Evolutionary conservation across 2,113 vertebrate genomes (phyloP).

Genomic region (Glareola pratincola): DNA sequence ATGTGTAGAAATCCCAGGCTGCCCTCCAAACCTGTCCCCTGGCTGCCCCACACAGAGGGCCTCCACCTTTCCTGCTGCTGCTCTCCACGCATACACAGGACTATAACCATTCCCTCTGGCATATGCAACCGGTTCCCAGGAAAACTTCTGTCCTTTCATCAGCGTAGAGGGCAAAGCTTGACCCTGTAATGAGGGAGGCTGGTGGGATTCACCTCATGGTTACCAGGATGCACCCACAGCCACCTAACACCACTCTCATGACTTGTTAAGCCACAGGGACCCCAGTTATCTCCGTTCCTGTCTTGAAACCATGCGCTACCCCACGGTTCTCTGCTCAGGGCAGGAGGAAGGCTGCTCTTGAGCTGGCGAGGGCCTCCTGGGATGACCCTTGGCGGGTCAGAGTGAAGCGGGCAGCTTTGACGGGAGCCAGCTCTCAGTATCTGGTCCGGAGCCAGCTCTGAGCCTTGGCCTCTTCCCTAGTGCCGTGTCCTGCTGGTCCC

Average conservation of each 20-base stretch:
- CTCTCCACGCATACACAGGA: neutral
- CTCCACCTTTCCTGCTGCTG: neutral
- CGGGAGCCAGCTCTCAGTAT: neutral
- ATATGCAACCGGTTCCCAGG: neutral
- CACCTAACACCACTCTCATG: rapidly evolving
- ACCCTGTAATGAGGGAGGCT: neutral
- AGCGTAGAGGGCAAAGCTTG: neutral
- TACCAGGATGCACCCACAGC: neutral
- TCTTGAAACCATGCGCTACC: neutral
- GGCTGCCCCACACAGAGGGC: neutral
- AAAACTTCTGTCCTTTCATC: neutral
- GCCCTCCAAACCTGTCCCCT: neutral
- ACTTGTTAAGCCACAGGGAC: neutral
- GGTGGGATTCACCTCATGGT: neutral
- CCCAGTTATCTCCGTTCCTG: neutral
- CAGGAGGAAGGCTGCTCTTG: neutral
- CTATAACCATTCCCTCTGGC: neutral
- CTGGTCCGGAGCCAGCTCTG: neutral
- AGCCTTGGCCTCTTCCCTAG: neutral
- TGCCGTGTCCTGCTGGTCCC: rapidly evolving
- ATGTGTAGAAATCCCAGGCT: neutral
- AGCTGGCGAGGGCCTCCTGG: neutral
- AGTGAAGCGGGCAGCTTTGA: rapidly evolving
- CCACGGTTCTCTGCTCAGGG: neutral
- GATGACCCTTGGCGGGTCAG: rapidly evolving